phyloP scores from a whole-genome alignment of 2,797 vertebrate species.

The Lerista edwardsae region DNA sequence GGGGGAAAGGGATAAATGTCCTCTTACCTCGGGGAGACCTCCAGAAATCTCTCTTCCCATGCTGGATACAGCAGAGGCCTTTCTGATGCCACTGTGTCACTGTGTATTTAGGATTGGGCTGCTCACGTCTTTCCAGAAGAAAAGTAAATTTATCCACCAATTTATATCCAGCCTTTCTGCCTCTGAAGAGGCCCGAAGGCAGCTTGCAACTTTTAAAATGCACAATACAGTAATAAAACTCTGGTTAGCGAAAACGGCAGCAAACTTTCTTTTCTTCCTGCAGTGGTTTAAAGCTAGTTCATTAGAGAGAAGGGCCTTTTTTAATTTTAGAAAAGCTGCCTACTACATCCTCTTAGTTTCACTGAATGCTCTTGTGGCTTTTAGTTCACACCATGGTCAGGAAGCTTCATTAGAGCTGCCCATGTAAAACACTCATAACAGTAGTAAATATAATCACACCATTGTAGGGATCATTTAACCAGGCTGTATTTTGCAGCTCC shows the following conservation, averaged over 20 bases:
- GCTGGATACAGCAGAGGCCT: too few species aligned
- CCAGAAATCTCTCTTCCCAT: too few species aligned
- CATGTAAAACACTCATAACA: constrained; percentile 13
- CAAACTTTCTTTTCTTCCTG: not conserved
- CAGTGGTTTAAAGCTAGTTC: not conserved
- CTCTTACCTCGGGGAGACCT: too few species aligned
- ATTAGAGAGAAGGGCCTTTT: not conserved
- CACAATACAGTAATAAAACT: not conserved
- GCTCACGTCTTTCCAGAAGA: too few species aligned
- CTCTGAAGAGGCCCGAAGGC: too few species aligned
- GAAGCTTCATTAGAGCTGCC: constrained; percentile 19
- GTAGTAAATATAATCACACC: constrained; percentile 20
- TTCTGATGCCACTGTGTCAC: too few species aligned
- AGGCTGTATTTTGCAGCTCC: constrained; percentile 5
- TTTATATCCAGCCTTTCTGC: too few species aligned
- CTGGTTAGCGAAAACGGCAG: not conserved
- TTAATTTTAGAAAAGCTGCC: not conserved
- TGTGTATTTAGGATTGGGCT: too few species aligned
- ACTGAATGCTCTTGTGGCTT: constrained; percentile 1
- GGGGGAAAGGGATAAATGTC: too few species aligned
- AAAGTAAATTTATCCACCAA: too few species aligned
- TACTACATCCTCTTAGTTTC: constrained; percentile 1
- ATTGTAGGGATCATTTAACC: constrained; percentile 19
- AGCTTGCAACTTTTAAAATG: too few species aligned
- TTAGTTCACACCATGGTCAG: constrained; percentile 3